Base-by-base conservation (phyloP, 2,113 vertebrate genomes). In the Scatophagus argus region DNA sequence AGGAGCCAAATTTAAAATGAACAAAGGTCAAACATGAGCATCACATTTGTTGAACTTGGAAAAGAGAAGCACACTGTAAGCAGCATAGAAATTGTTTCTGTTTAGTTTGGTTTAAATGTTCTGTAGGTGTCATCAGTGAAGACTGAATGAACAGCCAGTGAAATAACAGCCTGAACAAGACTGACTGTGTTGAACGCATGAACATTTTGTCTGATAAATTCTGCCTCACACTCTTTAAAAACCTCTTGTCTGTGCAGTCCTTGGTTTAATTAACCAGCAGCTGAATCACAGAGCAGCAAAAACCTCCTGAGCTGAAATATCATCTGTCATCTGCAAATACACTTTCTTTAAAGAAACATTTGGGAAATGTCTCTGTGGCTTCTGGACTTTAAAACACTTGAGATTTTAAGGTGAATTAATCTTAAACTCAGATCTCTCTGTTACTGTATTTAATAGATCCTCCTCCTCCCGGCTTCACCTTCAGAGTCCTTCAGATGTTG, bases 291-390 rank as follows among this genome's bases (percentile, higher is more conserved):
- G 61, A 44, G 21, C n/a, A n/a, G n/a, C n/a, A n/a, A n/a, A n/a
- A 63, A 44, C 2, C 27, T 62, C 38, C 61, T 12, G 23, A 49
- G 44, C 19, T 51, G 31, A 39, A 38, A 27, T 3, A 38, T 68
- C 34, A 39, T 27, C 47, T 5, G 14, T 29, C 71, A 66, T 78
- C 76, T 77, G 68, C 79, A 75, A 58, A 58, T 76, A 41, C 21
- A 43, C 49, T 49, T 21, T 38, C 1, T 41, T 17, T 25, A 38
- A 58, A 46, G 39, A 63, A 16, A 1, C 16, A 25, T 55, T 38
- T 49, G 2, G 8, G 8, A 19, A 44, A 65, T 54, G 23, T 54
- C 16, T 13, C 11, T 0, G 0, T 54, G 75, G 44, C 75, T 54
- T 39, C 16, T 34, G 32, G 54, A 49, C 46, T n/a, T 56, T 10